phyloP scores from a whole-genome alignment of 1,140 invertebrate genomes.

The Lucilia sericata region DNA sequence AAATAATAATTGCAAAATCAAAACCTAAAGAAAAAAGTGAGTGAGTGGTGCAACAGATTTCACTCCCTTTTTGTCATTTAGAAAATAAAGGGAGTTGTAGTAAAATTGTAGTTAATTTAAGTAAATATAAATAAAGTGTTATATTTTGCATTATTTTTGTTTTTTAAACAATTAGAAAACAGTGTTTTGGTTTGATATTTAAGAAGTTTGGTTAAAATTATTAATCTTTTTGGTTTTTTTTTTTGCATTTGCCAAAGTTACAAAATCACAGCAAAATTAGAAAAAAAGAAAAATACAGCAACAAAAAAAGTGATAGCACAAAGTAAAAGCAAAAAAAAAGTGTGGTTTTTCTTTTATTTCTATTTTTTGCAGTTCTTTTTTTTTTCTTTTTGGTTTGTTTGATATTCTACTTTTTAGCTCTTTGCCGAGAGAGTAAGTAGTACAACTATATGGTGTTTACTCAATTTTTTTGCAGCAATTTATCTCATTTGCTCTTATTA shows the following conservation, averaged over 20 bases:
- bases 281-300: neutral
- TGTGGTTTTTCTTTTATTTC: slow-evolving; percentile 33
- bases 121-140: neutral
- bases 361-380: slow-evolving; percentile 18
- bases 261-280: slow-evolving; percentile 28
- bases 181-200: neutral
- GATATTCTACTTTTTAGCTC: neutral
- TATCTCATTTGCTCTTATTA: slow-evolving; percentile 21
- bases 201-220: neutral
- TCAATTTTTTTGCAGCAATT: neutral
- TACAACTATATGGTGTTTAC: slow-evolving; percentile 8
- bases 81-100: neutral
- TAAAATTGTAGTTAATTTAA: neutral
- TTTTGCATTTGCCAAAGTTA: slow-evolving; percentile 1
- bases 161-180: neutral
- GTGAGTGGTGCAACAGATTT: slow-evolving; percentile 15
- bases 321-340: slow-evolving; percentile 32
- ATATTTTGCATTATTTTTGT: neutral
- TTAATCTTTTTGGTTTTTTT: neutral
- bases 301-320: slow-evolving; percentile 25
- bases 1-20: neutral
- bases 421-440: slow-evolving; percentile 5
- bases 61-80: neutral
- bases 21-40: neutral
- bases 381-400: neutral